Conservation (phyloP, 2,113 vertebrate species). For the Tympanuchus pallidicinctus region DNA sequence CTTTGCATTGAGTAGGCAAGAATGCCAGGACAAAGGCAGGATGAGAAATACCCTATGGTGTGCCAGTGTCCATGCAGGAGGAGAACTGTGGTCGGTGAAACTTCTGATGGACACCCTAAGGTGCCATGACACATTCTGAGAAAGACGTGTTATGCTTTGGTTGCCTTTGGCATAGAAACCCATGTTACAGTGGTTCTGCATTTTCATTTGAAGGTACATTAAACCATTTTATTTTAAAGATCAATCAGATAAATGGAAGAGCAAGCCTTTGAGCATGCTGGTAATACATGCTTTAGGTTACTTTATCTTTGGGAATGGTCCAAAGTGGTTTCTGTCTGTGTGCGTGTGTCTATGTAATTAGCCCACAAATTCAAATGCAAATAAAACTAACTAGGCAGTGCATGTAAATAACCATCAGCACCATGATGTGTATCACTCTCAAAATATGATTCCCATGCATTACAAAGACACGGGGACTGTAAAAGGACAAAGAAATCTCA, state of each 20-base stretch:
- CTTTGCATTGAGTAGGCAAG: background rate
- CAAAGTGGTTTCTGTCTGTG: constrained; percentile 44
- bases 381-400: constrained; percentile 13
- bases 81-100: background rate
- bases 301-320: constrained; percentile 54
- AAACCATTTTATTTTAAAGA: constrained; percentile 34
- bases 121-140: background rate
- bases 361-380: background rate
- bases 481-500: background rate
- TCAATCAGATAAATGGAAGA: constrained; percentile 26
- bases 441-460: background rate
- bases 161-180: constrained; percentile 18
- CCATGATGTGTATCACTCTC: background rate
- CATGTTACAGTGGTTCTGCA: background rate
- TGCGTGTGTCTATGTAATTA: background rate
- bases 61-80: background rate
- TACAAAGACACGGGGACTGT: background rate
- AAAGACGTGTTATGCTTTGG: background rate
- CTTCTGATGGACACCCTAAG: background rate
- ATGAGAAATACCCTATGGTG: background rate
- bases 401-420: background rate
- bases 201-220: background rate
- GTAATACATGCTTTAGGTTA: constrained; percentile 25
- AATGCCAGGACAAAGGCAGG: background rate
- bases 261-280: background rate